Conservation (phyloP, 2,113 vertebrate genomes). For the Triplophysa tibetana region DNA sequence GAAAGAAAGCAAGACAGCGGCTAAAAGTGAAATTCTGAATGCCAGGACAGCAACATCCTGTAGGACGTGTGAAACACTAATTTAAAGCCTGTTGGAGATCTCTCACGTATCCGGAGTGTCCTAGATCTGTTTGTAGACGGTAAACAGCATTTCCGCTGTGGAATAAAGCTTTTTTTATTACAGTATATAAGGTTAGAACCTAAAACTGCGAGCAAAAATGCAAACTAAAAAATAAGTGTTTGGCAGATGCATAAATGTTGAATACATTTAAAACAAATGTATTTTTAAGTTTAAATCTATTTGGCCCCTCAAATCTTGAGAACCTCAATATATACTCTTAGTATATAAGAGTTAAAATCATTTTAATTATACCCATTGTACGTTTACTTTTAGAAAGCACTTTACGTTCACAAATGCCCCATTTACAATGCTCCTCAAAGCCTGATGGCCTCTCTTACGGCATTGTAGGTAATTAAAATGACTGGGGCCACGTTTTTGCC, state of each 20-base stretch:
- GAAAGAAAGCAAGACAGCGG: not conserved
- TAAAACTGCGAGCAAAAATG: too few relatives aligned
- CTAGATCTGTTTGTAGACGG: constrained; percentile 27
- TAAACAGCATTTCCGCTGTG: constrained; percentile 6
- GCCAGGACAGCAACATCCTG: constrained; percentile 1
- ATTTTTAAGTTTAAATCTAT: too few relatives aligned
- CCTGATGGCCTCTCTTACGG: not conserved
- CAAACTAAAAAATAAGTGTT: too few relatives aligned
- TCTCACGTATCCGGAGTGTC: not conserved
- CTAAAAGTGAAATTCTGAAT: not conserved
- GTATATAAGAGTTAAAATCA: not conserved
- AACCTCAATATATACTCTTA: not conserved
- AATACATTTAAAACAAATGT: not conserved
- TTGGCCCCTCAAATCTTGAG: too few relatives aligned
- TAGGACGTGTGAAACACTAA: constrained; percentile 32
- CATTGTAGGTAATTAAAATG: constrained; percentile 29
- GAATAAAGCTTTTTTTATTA: not conserved
- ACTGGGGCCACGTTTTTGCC: constrained; percentile 3
- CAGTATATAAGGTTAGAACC: not conserved
- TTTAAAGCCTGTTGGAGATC: constrained; percentile 33
- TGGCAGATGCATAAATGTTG: too few relatives aligned
- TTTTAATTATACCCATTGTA: not conserved
- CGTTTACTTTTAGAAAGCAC: not conserved
- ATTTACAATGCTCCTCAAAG: not conserved
- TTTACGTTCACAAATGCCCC: not conserved